A percentile compares a stretch with the other conserved stretches of the same genome.
Evolutionary conservation across 37 sponge, comb jelly and placozoan species (phyloP).

Genomic region (Cladorhizidae sp.): DNA sequence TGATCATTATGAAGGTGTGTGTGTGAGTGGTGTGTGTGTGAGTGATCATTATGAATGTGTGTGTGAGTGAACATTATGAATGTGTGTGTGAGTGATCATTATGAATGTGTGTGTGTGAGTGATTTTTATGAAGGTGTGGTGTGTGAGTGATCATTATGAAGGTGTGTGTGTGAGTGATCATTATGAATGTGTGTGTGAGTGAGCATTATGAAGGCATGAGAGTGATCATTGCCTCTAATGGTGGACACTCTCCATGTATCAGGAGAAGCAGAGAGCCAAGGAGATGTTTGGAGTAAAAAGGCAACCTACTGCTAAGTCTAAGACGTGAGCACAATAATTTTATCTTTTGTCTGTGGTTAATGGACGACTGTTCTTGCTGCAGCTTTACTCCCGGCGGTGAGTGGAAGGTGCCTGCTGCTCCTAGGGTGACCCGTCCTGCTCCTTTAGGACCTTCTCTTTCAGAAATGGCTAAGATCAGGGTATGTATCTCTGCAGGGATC

Average conservation of each 20-base stretch:
- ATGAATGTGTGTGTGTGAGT: not conserved
- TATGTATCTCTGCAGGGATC: too few relatives aligned
- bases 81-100: too few relatives aligned
- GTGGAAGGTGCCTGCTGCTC: not conserved
- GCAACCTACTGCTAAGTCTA: conserved; percentile 40
- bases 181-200: not conserved
- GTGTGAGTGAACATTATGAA: not conserved
- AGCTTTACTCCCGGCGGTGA: conserved; percentile 42
- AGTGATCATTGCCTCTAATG: too few relatives aligned
- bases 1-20: too few relatives aligned
- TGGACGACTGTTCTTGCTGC: not conserved
- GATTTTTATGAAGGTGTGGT: too few relatives aligned
- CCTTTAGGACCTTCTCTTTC: conserved; percentile 54
- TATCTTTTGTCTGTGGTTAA: not conserved
- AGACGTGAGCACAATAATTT: conserved; percentile 43
- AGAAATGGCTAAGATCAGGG: conserved; percentile 62
- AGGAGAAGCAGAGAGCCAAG: conserved; percentile 81
- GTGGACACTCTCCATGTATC: not conserved
- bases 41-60: too few relatives aligned
- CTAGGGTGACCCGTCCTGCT: conserved; percentile 2
- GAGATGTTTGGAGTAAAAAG: conserved; percentile 74
- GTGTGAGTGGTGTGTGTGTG: too few relatives aligned
- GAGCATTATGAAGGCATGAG: too few relatives aligned
- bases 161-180: too few relatives aligned
- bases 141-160: too few relatives aligned